Base-by-base conservation (phyloP, 1,140 invertebrate genomes). In the Gonatopus flavifemur region DNA sequence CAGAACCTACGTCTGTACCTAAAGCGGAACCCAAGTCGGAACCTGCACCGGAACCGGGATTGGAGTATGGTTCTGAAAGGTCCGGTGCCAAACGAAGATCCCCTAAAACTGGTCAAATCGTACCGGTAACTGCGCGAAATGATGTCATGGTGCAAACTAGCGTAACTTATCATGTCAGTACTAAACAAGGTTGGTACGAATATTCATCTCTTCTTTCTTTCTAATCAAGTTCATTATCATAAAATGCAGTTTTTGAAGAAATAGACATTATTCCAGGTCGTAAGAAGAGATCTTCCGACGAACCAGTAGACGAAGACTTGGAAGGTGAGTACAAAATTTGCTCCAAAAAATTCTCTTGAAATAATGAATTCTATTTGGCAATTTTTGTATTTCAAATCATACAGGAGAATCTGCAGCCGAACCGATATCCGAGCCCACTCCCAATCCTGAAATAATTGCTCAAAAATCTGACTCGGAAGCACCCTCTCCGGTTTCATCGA, bases 101-200 rank as follows among this genome's bases (percentile, higher is more conserved):
- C 25, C 75, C 79, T 7, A 74, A 67, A 48, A 66, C 56, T 21
- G 64, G 62, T 2, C 32, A 49, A 8, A 39, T 47, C 12, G 22
- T 57, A 1, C 36, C 52, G 9, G 59, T 69, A 12, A 73, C 67
- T n/a, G 53, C 61, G 1, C 49, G 49, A 32, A 53, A 55, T 18
- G 84, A 86, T 47, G 81, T 86, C 24, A 84, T 83, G 6, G 85
- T 88, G 16, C 84, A 86, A 63, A 88, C 86, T 2, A 88, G 86
- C 60, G 84, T 89, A 5, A 88, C 86, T 1, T 88, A 85, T 69
- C 82, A 84, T 61, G 84, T 89, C 43, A 88, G 85, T 65, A 83
- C 77, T 6, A 81, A 79, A 56, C 77, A 82, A 77, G 81, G 82
- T 81, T 67, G 43, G 52, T 46, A 51, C 31, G 12, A 21, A 39